These are phyloP conservation scores for Gymnothorax javanicus DNA, from an alignment of 2,797 vertebrate species.

Conservation along the genomic window DNA sequence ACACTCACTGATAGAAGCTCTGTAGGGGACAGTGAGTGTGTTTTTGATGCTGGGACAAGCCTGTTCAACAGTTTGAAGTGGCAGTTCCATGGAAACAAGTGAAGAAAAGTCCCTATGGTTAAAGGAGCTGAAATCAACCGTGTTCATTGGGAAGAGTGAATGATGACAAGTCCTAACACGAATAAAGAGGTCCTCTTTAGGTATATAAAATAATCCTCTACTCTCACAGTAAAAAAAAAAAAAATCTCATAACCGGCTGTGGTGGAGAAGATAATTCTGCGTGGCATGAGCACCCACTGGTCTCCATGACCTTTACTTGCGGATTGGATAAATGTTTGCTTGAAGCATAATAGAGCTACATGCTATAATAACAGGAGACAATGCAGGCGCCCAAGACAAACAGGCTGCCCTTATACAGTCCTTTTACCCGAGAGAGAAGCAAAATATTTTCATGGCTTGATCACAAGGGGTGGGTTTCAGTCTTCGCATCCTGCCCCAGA, in stretches of 20 bases:
- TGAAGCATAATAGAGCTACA: constrained; percentile 63
- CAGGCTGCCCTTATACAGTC: constrained; percentile 50
- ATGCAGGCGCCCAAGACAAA: constrained; percentile 46
- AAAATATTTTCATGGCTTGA: constrained; percentile 76
- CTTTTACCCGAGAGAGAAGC: constrained; percentile 60
- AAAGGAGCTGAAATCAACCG: neutral
- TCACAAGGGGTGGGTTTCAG: constrained; percentile 49
- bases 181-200: neutral
- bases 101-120: neutral
- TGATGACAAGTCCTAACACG: neutral
- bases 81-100: neutral
- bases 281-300: constrained; percentile 31
- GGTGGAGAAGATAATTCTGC: neutral
- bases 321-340: constrained; percentile 51
- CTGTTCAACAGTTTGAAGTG: neutral
- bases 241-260: neutral
- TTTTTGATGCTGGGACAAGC: neutral
- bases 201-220: neutral
- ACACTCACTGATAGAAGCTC: neutral
- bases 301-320: constrained; percentile 43
- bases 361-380: constrained; percentile 67
- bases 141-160: neutral
- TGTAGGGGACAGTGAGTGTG: neutral
- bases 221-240: neutral
- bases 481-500: constrained; percentile 70